A percentile compares a stretch with the other conserved stretches of the same genome.
Evolutionary conservation across 2,113 vertebrate genomes (phyloP).

Genomic region (Ceyx cyanopectus): DNA sequence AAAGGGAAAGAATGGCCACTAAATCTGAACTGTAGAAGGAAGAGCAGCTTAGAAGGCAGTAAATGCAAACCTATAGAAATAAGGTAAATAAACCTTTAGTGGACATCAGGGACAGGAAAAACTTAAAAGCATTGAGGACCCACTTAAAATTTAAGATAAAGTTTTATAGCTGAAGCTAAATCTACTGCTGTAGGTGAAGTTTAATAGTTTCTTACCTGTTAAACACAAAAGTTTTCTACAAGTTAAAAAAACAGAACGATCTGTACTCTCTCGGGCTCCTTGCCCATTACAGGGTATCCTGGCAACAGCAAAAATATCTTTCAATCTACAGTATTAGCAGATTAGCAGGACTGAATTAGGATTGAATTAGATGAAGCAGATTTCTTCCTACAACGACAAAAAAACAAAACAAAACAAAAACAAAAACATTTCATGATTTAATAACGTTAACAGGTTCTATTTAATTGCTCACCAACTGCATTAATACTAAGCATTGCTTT

Average conservation of each 20-base stretch:
- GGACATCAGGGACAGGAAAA: neutral
- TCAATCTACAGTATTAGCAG: constrained; percentile 74
- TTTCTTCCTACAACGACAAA: constrained; percentile 73
- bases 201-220: constrained; percentile 83
- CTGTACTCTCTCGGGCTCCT: constrained; percentile 86
- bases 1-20: neutral
- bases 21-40: neutral
- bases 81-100: neutral
- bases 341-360: constrained; percentile 64
- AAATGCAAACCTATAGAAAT: neutral
- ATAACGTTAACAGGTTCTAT: neutral
- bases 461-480: neutral
- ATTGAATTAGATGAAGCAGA: constrained; percentile 56
- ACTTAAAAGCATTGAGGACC: neutral
- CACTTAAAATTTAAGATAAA: neutral
- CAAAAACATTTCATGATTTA: constrained; percentile 23
- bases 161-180: neutral
- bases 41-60: neutral
- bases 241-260: constrained; percentile 82
- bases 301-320: constrained; percentile 76
- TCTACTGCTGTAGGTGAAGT: neutral
- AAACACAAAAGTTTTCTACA: constrained; percentile 85
- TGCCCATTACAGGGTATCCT: constrained; percentile 94
- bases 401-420: neutral
- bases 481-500: neutral